A percentile compares a stretch with the other conserved stretches of the same genome.
phyloP scores from a whole-genome alignment of 2,797 vertebrate species.

The Cuculus canorus region DNA sequence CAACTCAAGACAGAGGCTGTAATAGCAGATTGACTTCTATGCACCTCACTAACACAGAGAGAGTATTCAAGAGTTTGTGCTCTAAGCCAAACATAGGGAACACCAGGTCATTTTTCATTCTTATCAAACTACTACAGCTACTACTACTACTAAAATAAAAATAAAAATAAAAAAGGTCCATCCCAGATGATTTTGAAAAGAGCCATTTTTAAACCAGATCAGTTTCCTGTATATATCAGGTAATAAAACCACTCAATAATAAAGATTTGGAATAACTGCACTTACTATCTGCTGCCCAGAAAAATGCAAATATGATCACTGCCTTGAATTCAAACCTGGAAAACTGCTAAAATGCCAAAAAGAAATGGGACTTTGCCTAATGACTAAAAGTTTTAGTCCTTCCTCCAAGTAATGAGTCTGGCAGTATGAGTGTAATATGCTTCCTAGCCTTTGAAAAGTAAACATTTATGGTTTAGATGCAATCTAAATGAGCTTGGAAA shows the following conservation, averaged over 20 bases:
- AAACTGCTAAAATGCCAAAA: neutral
- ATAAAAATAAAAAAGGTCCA: neutral
- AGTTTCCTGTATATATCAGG: neutral
- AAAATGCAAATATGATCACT: neutral
- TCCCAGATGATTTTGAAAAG: neutral
- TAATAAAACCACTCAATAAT: neutral
- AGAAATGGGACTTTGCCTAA: neutral
- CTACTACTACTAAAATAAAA: neutral
- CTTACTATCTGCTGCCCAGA: neutral
- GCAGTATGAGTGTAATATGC: neutral
- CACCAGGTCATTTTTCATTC: accelerated
- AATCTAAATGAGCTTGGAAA: slow-evolving; percentile 48
- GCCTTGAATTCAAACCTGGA: neutral
- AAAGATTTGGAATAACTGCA: neutral
- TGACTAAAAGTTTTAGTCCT: neutral
- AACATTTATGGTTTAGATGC: slow-evolving; percentile 44
- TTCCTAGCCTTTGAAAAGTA: slow-evolving; percentile 44
- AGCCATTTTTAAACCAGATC: neutral
- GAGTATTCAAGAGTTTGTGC: neutral
- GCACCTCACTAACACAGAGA: accelerated
- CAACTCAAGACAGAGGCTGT: neutral
- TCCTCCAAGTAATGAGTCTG: slow-evolving; percentile 1
- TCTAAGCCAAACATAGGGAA: neutral
- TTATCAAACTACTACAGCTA: neutral
- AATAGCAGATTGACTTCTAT: accelerated